Evolutionary conservation across 2,888 invertebrate genomes (phyloP).

Genomic region (Drosophila pseudotalamancana): DNA sequence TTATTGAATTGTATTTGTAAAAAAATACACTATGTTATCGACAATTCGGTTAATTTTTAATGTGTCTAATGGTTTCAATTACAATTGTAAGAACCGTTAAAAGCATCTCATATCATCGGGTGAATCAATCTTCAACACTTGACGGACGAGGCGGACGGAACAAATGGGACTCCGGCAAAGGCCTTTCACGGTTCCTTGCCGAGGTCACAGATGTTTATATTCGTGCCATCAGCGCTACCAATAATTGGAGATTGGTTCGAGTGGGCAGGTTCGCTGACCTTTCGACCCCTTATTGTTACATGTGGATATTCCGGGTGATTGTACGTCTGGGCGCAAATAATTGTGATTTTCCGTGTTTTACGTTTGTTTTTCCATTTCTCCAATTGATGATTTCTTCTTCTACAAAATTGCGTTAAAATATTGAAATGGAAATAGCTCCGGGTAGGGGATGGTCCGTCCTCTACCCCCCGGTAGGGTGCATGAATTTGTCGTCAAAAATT

Average conservation of each 20-base stretch:
- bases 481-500: constrained; percentile 68
- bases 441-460: constrained; percentile 1
- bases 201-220: constrained; percentile 76
- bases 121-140: constrained; percentile 64
- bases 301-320: constrained; percentile 7
- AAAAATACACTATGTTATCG: background rate
- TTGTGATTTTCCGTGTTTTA: constrained; percentile 71
- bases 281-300: constrained; percentile 20
- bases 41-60: constrained; percentile 1
- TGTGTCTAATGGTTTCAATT: constrained; percentile 7
- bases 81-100: constrained; percentile 9
- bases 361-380: constrained; percentile 65
- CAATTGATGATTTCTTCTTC: constrained; percentile 27
- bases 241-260: constrained; percentile 69
- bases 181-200: constrained; percentile 59
- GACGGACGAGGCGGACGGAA: constrained; percentile 41
- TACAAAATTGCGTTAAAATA: constrained; percentile 48
- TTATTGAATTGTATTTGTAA: no score
- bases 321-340: constrained; percentile 38
- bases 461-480: constrained; percentile 24
- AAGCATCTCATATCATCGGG: constrained; percentile 32
- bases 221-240: constrained; percentile 63
- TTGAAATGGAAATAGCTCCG: constrained; percentile 15
- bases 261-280: constrained; percentile 44
- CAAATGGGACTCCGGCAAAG: constrained; percentile 57